Percentiles rank a stretch among this genome's conserved stretches.
Conservation (phyloP, 2,888 invertebrate genomes). For the Campoletis raptor region DNA sequence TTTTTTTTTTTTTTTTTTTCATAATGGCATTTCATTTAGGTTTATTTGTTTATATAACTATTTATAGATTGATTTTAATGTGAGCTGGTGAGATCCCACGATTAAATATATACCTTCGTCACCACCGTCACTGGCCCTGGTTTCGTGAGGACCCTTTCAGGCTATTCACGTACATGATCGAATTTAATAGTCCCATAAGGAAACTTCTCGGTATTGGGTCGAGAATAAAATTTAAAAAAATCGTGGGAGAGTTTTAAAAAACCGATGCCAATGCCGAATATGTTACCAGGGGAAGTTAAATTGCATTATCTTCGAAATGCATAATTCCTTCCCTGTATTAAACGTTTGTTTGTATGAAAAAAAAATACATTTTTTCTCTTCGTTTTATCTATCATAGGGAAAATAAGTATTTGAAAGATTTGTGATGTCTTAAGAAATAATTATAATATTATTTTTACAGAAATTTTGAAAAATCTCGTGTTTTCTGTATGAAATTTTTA, state of each 20-base stretch:
- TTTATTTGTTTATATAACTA: neutral
- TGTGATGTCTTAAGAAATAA: too few relatives aligned
- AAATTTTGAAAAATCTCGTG: too few relatives aligned
- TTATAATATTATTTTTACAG: too few relatives aligned
- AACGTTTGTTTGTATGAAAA: too few relatives aligned
- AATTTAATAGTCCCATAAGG: conserved; percentile 45
- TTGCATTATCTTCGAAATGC: neutral
- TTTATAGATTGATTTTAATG: neutral
- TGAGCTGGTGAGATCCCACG: conserved; percentile 1
- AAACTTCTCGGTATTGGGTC: conserved; percentile 31
- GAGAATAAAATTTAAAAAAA: conserved; percentile 21
- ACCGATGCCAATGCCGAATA: neutral
- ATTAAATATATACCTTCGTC: neutral
- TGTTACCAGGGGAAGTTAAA: neutral
- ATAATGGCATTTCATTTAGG: neutral
- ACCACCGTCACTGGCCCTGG: neutral
- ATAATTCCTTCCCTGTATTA: too few relatives aligned
- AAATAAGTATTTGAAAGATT: too few relatives aligned
- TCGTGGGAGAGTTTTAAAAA: conserved; percentile 13
- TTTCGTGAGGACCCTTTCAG: conserved; percentile 6
- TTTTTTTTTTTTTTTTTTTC: neutral
- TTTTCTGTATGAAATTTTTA: too few relatives aligned
- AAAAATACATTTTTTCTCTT: too few relatives aligned
- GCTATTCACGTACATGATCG: conserved; percentile 19
- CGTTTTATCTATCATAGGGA: too few relatives aligned